Conservation (phyloP, 2,797 vertebrate genomes). For the Oreonectes daqikongensis region DNA sequence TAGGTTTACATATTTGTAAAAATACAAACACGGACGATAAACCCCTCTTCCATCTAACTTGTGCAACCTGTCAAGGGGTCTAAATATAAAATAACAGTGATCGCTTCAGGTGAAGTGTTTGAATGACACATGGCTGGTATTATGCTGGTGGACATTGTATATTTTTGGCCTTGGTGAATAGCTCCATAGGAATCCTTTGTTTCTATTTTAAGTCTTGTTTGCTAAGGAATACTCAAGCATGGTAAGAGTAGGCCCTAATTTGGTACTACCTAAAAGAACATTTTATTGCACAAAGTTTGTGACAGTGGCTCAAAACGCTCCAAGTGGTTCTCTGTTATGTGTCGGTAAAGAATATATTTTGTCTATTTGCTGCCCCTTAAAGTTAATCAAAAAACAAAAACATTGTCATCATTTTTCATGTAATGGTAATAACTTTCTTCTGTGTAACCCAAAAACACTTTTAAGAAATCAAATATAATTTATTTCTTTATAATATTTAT, state of each 20-base stretch:
- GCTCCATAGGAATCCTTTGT: neutral
- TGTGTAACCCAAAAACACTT: too few relatives aligned
- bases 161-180: neutral
- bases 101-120: constrained; percentile 18
- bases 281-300: too few relatives aligned
- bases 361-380: too few relatives aligned
- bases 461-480: too few relatives aligned
- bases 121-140: constrained; percentile 30
- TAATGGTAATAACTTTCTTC: too few relatives aligned
- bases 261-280: too few relatives aligned
- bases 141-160: constrained; percentile 2
- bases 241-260: neutral
- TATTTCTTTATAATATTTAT: too few relatives aligned
- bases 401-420: too few relatives aligned
- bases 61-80: constrained; percentile 17
- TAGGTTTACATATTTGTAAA: constrained; percentile 29
- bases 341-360: too few relatives aligned
- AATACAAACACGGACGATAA: constrained; percentile 22
- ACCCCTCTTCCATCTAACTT: constrained; percentile 19
- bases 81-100: constrained; percentile 27
- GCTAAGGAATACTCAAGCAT: neutral
- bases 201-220: neutral
- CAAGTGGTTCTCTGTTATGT: too few relatives aligned
- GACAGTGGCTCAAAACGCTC: too few relatives aligned
- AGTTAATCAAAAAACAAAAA: too few relatives aligned